phyloP scores from a whole-genome alignment of 2,113 vertebrate species.

The Thamnaconus septentrionalis region DNA sequence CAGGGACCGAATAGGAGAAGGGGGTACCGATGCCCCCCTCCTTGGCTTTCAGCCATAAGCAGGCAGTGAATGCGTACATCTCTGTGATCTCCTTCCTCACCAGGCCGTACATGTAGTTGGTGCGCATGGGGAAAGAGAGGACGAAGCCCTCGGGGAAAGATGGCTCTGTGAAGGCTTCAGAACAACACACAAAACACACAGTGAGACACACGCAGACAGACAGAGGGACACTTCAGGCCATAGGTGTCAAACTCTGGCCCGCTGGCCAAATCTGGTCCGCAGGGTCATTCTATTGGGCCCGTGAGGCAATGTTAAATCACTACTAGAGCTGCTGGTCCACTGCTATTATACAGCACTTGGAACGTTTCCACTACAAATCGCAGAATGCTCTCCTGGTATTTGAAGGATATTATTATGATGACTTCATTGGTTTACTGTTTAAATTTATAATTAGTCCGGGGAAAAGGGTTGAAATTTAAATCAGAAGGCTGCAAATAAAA shows the following conservation, averaged over 20 bases:
- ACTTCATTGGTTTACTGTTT: too few species aligned
- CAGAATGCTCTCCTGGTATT: too few species aligned
- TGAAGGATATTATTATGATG: too few species aligned
- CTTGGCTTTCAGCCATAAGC: constrained; percentile 88
- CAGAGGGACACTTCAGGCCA: background rate
- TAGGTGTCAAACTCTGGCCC: constrained; percentile 6
- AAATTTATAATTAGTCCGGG: too few species aligned
- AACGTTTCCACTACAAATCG: too few species aligned
- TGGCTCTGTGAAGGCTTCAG: constrained; percentile 71
- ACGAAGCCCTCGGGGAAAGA: constrained; percentile 86
- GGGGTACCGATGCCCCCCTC: constrained; percentile 89
- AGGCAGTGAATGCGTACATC: constrained; percentile 92
- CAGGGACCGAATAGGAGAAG: constrained; percentile 92
- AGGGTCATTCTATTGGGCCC: too few species aligned
- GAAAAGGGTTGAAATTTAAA: too few species aligned
- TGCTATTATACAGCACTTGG: too few species aligned
- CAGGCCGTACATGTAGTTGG: constrained; percentile 95
- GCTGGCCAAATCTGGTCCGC: background rate
- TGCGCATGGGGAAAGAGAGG: constrained; percentile 88
- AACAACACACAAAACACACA: constrained; percentile 15
- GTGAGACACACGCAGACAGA: constrained; percentile 11
- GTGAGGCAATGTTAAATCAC: too few species aligned
- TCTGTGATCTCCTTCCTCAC: constrained; percentile 89
- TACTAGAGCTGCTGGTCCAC: too few species aligned
- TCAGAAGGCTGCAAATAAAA: too few species aligned